These are phyloP conservation scores for Dicyrtoma fusca DNA, from an alignment of 2,888 invertebrate genomes.

Conservation along the genomic window DNA sequence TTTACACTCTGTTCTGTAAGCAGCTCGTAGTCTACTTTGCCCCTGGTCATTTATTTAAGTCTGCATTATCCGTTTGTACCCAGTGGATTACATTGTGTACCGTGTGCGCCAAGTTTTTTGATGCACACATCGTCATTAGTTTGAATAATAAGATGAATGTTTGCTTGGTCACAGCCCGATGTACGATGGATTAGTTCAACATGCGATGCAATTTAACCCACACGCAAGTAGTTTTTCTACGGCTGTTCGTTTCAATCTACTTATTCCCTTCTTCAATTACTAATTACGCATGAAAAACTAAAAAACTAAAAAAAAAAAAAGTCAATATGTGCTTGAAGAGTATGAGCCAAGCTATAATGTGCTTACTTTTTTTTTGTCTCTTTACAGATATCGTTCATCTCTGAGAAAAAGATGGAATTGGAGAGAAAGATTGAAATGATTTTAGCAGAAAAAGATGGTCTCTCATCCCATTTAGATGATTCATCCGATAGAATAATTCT, in stretches of 20 bases:
- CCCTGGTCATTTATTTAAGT: too few relatives aligned
- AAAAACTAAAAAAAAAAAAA: not conserved
- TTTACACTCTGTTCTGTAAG: too few relatives aligned
- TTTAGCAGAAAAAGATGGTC: conserved; percentile 76
- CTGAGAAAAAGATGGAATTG: conserved; percentile 80
- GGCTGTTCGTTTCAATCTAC: not conserved
- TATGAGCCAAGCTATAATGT: not conserved
- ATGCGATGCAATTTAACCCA: too few relatives aligned
- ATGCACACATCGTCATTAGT: too few relatives aligned
- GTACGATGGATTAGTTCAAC: too few relatives aligned
- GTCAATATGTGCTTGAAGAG: not conserved
- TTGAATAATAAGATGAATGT: not conserved
- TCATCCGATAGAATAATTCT: conserved; percentile 84
- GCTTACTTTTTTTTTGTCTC: not conserved
- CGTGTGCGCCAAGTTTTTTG: too few relatives aligned
- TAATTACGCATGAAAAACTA: not conserved
- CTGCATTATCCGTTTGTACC: too few relatives aligned
- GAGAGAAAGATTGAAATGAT: conserved; percentile 78
- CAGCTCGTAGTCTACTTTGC: too few relatives aligned
- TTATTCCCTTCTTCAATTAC: not conserved
- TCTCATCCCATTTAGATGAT: conserved; percentile 81
- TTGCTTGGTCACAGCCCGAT: too few relatives aligned
- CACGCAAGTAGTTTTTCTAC: too few relatives aligned
- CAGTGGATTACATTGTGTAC: too few relatives aligned
- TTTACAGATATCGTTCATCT: conserved; percentile 72